Evolutionary conservation across 2,888 invertebrate species (phyloP), one percentile per base, ranked within the genome.

Genomic region (Ectemnius cavifrons): DNA sequence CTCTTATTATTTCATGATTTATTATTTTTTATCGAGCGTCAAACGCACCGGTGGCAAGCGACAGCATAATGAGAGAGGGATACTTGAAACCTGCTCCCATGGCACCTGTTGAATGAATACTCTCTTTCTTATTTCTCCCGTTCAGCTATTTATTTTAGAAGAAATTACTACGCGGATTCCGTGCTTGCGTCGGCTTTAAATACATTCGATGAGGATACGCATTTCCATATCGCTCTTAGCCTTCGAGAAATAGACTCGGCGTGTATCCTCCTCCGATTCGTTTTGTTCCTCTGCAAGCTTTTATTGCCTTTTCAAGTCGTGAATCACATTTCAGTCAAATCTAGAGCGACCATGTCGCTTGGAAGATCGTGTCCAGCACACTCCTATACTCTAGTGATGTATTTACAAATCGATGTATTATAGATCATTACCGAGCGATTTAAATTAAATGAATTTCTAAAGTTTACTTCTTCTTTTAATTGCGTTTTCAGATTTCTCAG

Each of bases 11-110:
- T 83, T 83, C 74, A 85, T 82, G 81, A 85, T 83, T 85, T 85
- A 85, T 84, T 81, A 85, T 85, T 85, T 88, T 84, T 81, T 83
- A 86, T 79, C 71, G 76, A 79, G 78, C 84, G 84, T 86, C 82
- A 77, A 85, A 84, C 80, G 79, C 83, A 81, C 75, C 75, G 79
- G 78, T 79, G 83, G 82, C 84, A 85, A 71, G 74, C 73, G 63
- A 67, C 67, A 75, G 65, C 18, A 16, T 52, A 52, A 52, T 65
- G 65, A 63, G 64, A 79, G 85, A 85, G 86, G 82, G 86, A 86
- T 80, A 82, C 85, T 85, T 84, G 77, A 82, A 79, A 77, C 84
- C 83, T 85, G 85, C 79, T 77, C 63, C 59, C 70, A 71, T 66
- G 76, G 73, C 47, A 73, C 67, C 64, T 73, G 70, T 23, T 6